Evolutionary conservation across 1,140 invertebrate genomes (phyloP), one percentile per base, ranked within the genome.

Genomic region (Diorhabda carinulata): DNA sequence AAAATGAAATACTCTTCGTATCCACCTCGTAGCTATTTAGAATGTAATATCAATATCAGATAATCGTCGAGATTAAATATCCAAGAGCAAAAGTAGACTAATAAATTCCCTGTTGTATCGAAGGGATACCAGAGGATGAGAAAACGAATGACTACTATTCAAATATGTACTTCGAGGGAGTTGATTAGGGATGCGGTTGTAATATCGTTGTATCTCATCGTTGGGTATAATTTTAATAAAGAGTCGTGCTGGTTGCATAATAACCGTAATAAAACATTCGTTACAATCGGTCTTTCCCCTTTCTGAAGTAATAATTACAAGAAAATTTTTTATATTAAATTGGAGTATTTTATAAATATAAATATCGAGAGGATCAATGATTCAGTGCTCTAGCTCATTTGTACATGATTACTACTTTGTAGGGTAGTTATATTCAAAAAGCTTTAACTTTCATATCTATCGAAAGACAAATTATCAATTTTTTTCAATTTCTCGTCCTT

Each of bases 251-350:
- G 64, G 47, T 41, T 65, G 64, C 52, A 65, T 65, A 65, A 65
- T 65, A 65, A 65, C 64, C 57, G 64, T 65, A 65, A 65, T 65
- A 65, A 65, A 65, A 65, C 64, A 63, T 63, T 63, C 45, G 61
- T 44, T 63, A 63, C 61, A 65, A 65, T 65, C 52, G 52, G 44
- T 47, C 62, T 10, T 60, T 40, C 58, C 58, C 58, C 58, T 60
- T 60, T 60, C 25, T 25, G 25, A 25, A 25, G 25, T 25, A 25
- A 25, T 25, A 25, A 25, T 25, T 25, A 25, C 25, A 25, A 25
- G 25, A 25, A 25, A 25, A 25, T 25, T 25, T 25, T 25, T 25
- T 25, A 25, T 25, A 1, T 25, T 1, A 25, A 25, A 25, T 25
- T 25, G 25, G 25, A 25, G 25, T 25, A 25, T 25, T 25, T 25